Percentiles rank a stretch among this genome's conserved stretches.
These are phyloP conservation scores for Paradisaea rubra DNA, from an alignment of 2,113 vertebrate genomes.

Conservation along the genomic window DNA sequence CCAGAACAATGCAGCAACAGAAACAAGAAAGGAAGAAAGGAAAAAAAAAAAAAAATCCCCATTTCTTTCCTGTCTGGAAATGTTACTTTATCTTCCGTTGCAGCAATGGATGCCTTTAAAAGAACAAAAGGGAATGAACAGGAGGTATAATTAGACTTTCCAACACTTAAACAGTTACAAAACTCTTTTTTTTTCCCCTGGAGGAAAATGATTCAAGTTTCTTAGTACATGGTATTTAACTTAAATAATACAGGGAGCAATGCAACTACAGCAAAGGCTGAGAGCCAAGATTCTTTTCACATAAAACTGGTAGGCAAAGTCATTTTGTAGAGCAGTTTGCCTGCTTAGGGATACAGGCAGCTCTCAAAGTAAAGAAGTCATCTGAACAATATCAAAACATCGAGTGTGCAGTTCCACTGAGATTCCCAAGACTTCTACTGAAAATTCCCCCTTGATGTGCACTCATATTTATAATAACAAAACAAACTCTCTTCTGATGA, in stretches of 20 bases:
- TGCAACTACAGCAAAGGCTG: neutral
- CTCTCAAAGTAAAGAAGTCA: neutral
- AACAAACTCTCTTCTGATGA: neutral
- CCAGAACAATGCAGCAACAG: neutral
- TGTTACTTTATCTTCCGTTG: neutral
- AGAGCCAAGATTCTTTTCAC: neutral
- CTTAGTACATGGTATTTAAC: neutral
- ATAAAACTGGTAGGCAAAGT: neutral
- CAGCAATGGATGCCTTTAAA: neutral
- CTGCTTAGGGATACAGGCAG: neutral
- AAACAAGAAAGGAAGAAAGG: neutral
- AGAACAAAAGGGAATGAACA: constrained; percentile 5
- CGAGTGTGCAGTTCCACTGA: neutral
- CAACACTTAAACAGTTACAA: neutral
- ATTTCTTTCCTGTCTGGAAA: constrained; percentile 10
- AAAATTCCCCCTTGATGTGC: neutral
- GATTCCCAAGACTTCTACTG: neutral
- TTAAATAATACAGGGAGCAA: neutral
- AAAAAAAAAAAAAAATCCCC: neutral
- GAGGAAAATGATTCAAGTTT: neutral
- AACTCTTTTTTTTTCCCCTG: neutral
- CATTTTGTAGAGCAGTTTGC: neutral
- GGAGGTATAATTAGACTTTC: neutral
- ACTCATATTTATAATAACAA: neutral
- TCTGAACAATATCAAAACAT: neutral